A percentile compares a stretch with the other conserved stretches of the same genome.
Evolutionary conservation across 2,797 vertebrate species (phyloP).

Genomic region (Argya squamiceps): DNA sequence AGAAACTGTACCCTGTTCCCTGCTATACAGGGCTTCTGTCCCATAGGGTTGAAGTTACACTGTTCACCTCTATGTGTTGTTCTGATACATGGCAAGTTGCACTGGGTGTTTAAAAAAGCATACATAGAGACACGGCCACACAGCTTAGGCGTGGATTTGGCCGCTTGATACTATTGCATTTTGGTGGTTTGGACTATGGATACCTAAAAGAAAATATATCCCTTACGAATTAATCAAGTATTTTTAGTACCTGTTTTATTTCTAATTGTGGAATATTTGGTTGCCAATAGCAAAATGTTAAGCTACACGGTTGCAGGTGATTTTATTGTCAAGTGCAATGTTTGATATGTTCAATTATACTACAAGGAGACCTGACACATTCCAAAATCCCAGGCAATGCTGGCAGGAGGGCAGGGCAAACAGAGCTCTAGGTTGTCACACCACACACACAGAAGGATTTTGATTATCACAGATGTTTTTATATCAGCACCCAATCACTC

Average conservation of each 20-base stretch:
- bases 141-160: not conserved
- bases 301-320: not conserved
- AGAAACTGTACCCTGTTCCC: not conserved
- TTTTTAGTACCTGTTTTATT: not conserved
- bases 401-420: not conserved
- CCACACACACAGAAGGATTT: not conserved
- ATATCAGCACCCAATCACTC: not conserved
- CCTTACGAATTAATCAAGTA: not conserved
- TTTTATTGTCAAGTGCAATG: not conserved
- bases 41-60: not conserved
- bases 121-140: not conserved
- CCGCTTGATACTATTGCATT: not conserved
- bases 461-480: not conserved
- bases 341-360: not conserved
- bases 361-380: not conserved
- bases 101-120: not conserved
- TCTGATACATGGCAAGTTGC: not conserved
- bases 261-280: not conserved
- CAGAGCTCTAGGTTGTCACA: not conserved
- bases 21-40: not conserved
- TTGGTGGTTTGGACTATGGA: not conserved
- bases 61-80: not conserved
- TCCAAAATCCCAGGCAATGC: not conserved
- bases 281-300: not conserved
- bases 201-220: not conserved